Base-by-base conservation (phyloP, 2,888 invertebrate genomes). In the Nebria brevicollis region DNA sequence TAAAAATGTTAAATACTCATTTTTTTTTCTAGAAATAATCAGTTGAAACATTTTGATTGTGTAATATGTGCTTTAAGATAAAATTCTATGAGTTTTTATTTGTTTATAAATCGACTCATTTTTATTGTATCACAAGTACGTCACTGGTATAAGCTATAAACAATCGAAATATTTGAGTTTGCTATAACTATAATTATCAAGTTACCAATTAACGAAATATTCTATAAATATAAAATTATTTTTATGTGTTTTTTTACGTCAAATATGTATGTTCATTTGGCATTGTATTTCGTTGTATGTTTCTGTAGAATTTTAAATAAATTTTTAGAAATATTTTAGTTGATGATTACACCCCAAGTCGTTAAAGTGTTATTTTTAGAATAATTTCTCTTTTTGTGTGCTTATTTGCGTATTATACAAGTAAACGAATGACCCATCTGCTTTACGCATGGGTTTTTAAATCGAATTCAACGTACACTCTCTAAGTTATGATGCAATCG, bases 261-360 rank as follows among this genome's bases (percentile, higher is more conserved):
- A 75, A 70, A 80, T 75, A 70, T 74, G 42, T 75, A 43, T 75
- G 65, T 70, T 80, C 70, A 75, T 80, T 80, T 68, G 72, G 1
- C 20, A 20, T 80, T 64, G 15, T 66, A 54, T 11, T 54, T 11
- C 65, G n/a, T 80, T 54, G 66, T 75, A 75, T 73, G 54, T 80
- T 80, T 80, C 65, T 80, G 80, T 80, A 80, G 80, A 74, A 72
- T 80, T 72, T 72, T 68, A 70, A 80, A 80, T 80, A 80, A 80
- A 72, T 80, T 80, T 80, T 80, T 80, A 80, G 72, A 75, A 78
- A 78, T 78, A 74, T 1, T 34, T 77, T 70, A 20, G 41, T 43
- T n/a, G 7, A 34, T 66, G 34, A 34, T 34, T 34, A 34, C 5
- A 5, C 34, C 34, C 34, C 34, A 34, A 34, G 5, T 34, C 34